Evolutionary conservation across 2,113 vertebrate genomes (phyloP), one percentile per base, ranked within the genome.

Genomic region (Sciurus niger): DNA sequence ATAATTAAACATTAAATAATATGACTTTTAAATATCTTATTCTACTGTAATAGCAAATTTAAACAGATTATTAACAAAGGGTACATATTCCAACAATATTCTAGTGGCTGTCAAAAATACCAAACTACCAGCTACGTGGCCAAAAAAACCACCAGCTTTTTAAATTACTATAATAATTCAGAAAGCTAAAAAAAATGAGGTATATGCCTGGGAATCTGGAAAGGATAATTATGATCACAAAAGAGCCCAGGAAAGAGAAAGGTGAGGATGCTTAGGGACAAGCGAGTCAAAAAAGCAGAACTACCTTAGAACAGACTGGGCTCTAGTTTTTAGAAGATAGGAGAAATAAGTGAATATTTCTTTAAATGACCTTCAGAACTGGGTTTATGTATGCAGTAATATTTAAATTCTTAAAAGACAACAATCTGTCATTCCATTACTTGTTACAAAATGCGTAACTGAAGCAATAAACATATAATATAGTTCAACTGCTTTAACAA

Each of bases 1-100:
- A 65, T 93, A 95, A 94, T 18, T 92, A 95, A 96, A 80, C 12
- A 82, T 77, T 58, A 90, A 86, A 77, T 87, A 97, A 32, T 74
- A 92, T 40, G 48, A 63, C 20, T 91, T 58, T 24, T n/a, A 70
- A 72, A 68, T 24, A 70, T 11, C 3, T 34, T 58, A 76, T n/a
- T 72, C 63, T 60, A 94, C 70, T 55, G 0, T 43, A 53, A 43
- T 82, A 83, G 34, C 67, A 70, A 74, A 83, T 89, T 2, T 89
- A 4, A 84, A 63, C 34, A 84, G 65, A 86, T 12, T 77, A 93
- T 80, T 76, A 24, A 92, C n/a, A 94, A 84, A 73, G 12, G 76
- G 13, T 25, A 93, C 37, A 82, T 9, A 92, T 48, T 89, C 34
- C 51, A 94, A 72, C 25, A 94, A 70, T n/a, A 80, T 68, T 73